Percentiles rank a stretch among this genome's conserved stretches.
These are phyloP conservation scores for Dicerorhinus sumatrensis DNA, from an alignment of 2,113 vertebrate genomes.

Conservation along the genomic window DNA sequence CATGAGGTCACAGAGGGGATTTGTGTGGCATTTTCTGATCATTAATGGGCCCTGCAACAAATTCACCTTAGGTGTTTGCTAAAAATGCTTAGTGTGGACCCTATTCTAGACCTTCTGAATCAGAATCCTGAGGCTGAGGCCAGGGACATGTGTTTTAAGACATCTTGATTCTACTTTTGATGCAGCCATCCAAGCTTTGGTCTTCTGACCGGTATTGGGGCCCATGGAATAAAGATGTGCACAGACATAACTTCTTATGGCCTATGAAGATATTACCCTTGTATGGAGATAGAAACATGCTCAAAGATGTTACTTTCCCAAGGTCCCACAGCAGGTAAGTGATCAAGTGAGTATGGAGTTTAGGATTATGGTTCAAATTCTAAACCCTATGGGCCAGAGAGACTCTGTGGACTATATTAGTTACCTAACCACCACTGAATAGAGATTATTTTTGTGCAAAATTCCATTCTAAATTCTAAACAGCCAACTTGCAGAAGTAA, in stretches of 20 bases:
- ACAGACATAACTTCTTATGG: neutral
- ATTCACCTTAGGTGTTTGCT: neutral
- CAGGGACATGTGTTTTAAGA: neutral
- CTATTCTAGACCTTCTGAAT: neutral
- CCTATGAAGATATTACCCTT: neutral
- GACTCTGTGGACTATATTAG: neutral
- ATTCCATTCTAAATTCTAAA: neutral
- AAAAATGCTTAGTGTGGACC: neutral
- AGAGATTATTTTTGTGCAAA: neutral
- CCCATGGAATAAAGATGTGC: neutral
- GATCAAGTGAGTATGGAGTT: neutral
- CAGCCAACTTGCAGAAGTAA: neutral
- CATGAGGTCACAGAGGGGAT: neutral
- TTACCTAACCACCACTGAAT: neutral
- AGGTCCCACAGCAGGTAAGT: neutral
- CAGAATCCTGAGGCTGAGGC: neutral
- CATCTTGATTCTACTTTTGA: neutral
- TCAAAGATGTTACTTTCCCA: neutral
- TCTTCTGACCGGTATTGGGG: neutral
- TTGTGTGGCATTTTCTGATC: neutral
- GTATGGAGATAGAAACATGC: neutral
- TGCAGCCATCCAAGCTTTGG: neutral
- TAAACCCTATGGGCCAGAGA: neutral
- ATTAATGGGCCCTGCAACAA: neutral
- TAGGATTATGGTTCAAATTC: neutral